These are phyloP conservation scores for Oreochromis grahami DNA, from an alignment of 2,797 vertebrate species.

Conservation along the genomic window DNA sequence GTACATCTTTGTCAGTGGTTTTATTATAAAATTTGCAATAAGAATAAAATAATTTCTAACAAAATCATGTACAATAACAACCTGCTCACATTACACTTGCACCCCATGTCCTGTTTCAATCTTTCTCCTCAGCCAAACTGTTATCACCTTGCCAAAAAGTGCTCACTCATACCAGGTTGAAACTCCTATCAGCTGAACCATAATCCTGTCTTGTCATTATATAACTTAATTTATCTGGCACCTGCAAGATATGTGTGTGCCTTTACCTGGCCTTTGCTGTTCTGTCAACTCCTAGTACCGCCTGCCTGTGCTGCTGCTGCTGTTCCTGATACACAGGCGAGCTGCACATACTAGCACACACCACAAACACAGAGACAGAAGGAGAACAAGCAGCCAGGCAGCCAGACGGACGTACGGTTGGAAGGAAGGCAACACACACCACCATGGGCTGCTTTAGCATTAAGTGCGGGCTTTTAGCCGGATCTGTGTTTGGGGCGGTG, in stretches of 20 bases:
- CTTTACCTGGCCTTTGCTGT: conserved; percentile 56
- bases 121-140: not conserved
- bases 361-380: conserved; percentile 42
- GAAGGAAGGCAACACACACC: conserved; percentile 26
- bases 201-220: conserved; percentile 4
- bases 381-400: conserved; percentile 46
- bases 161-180: not conserved
- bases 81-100: not conserved
- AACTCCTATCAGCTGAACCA: not conserved
- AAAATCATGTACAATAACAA: not conserved
- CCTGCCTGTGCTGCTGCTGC: conserved; percentile 19
- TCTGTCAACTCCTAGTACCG: conserved; percentile 32
- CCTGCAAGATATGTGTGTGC: conserved; percentile 23
- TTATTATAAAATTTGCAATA: not conserved
- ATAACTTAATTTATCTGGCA: not conserved
- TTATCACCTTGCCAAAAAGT: conserved; percentile 31
- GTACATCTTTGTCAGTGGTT: not conserved
- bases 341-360: conserved; percentile 31
- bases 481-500: conserved; percentile 77
- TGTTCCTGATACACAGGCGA: conserved; percentile 11
- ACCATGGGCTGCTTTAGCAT: conserved; percentile 70
- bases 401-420: conserved; percentile 7
- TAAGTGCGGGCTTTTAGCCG: conserved; percentile 69
- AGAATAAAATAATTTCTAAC: not conserved
- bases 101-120: not conserved